Percentiles rank a stretch among this genome's conserved stretches.
Conservation (phyloP, 2,113 vertebrate genomes). For the Phoenicopterus ruber region DNA sequence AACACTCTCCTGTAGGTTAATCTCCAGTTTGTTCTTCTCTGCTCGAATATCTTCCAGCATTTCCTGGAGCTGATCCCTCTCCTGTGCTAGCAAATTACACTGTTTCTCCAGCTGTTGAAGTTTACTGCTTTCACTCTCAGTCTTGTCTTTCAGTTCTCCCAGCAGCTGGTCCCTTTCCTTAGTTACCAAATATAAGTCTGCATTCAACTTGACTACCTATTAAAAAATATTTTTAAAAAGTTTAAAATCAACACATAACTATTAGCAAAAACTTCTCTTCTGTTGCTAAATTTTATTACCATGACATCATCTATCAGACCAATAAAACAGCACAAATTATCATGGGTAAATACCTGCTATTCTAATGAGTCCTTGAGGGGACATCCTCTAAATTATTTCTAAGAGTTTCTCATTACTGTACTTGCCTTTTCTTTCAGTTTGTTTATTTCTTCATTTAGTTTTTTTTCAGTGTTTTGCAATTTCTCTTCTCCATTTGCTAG, state of each 20-base stretch:
- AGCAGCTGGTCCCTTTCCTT: not conserved
- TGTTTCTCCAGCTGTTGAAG: not conserved
- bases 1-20: slow-evolving; percentile 31
- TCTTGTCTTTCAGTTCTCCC: not conserved
- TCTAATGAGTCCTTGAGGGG: not conserved
- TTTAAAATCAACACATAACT: not conserved
- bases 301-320: not conserved
- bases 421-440: not conserved
- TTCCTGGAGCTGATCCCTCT: slow-evolving; percentile 58
- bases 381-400: not conserved
- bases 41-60: not conserved
- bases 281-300: not conserved
- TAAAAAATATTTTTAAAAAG: not conserved
- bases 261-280: not conserved
- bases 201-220: not conserved
- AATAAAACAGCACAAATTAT: not conserved
- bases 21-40: slow-evolving; percentile 60
- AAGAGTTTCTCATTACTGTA: not conserved
- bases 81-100: not conserved
- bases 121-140: not conserved
- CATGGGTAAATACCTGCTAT: not conserved
- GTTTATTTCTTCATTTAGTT: not conserved
- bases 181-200: not conserved
- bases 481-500: not conserved
- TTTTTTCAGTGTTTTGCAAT: not conserved